A percentile compares a stretch with the other conserved stretches of the same genome.
Conservation (phyloP, 2,113 vertebrate species). For the Climacteris rufus region DNA sequence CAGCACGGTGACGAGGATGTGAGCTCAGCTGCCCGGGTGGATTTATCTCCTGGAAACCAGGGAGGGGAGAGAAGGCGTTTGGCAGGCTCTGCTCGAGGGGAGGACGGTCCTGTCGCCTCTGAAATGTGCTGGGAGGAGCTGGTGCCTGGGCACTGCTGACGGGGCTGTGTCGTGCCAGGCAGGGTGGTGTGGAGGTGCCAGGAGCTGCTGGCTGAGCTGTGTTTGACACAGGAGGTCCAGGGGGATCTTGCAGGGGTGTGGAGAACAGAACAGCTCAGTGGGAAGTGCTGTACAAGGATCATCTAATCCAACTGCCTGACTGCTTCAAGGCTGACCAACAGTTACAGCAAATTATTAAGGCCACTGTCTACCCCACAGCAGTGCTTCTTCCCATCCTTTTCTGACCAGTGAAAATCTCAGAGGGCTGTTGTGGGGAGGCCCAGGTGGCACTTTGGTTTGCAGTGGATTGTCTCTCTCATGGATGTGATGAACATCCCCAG, state of each 20-base stretch:
- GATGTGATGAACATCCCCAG: not conserved
- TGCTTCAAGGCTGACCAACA: not conserved
- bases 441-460: not conserved
- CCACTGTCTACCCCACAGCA: not conserved
- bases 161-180: not conserved
- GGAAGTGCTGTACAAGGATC: not conserved
- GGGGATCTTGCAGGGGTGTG: rapidly evolving
- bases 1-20: not conserved
- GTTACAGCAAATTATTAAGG: not conserved
- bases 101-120: not conserved
- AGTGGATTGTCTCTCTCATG: not conserved
- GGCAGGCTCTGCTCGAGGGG: not conserved
- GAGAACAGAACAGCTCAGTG: not conserved
- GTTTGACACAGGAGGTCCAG: not conserved
- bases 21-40: not conserved
- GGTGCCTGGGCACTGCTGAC: not conserved
- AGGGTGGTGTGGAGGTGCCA: not conserved
- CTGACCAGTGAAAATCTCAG: not conserved
- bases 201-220: rapidly evolving
- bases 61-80: not conserved
- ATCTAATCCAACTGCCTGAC: not conserved
- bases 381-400: not conserved
- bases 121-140: not conserved
- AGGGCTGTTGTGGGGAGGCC: not conserved
- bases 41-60: not conserved